A percentile compares a stretch with the other conserved stretches of the same genome.
Evolutionary conservation across 2,113 vertebrate species (phyloP).

Genomic region (Melanocharis versteri): DNA sequence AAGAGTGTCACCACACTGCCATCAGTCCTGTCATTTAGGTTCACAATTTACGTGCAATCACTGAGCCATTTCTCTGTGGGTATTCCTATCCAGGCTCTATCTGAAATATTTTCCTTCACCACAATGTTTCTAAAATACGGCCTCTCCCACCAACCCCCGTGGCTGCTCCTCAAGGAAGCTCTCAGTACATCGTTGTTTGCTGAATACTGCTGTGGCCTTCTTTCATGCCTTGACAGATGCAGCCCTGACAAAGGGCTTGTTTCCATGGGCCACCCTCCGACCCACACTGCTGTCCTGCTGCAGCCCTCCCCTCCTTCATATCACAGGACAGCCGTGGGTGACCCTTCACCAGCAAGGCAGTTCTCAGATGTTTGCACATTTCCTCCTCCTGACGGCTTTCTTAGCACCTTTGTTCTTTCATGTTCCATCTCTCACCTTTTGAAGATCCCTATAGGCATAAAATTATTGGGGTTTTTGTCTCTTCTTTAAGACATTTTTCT

Average conservation of each 20-base stretch:
- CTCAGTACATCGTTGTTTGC: accelerated
- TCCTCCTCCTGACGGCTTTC: neutral
- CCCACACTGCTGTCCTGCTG: neutral
- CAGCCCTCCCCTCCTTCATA: neutral
- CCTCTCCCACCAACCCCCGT: neutral
- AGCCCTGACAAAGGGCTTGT: neutral
- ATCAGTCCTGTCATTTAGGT: neutral
- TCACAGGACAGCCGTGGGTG: neutral
- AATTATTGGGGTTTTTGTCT: accelerated
- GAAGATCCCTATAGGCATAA: neutral
- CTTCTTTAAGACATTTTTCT: neutral
- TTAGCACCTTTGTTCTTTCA: neutral
- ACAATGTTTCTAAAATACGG: neutral
- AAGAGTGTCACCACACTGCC: neutral
- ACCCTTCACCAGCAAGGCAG: neutral
- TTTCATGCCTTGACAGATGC: neutral
- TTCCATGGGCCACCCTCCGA: neutral
- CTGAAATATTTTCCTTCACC: neutral
- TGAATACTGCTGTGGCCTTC: neutral
- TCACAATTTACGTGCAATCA: neutral
- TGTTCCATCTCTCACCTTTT: neutral
- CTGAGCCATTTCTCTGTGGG: neutral
- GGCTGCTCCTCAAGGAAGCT: neutral
- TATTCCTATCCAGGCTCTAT: neutral
- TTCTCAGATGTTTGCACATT: accelerated